Percentiles rank a stretch among this genome's conserved stretches.
Conservation (phyloP, 1,140 invertebrate genomes). For the Drosophila aff. region DNA sequence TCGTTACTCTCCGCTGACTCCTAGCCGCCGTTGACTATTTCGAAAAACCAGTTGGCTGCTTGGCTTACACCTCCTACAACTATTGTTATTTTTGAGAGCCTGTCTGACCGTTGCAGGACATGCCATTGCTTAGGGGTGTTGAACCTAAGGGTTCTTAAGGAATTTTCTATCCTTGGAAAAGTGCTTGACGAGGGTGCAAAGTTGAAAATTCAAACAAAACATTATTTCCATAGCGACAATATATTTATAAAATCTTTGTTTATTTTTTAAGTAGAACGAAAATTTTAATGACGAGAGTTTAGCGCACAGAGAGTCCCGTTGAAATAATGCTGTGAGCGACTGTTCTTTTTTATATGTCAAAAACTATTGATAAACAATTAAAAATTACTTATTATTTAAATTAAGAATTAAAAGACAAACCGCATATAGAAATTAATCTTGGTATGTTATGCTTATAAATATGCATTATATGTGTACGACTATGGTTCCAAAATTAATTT, state of each 20-base stretch:
- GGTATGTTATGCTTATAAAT: no score
- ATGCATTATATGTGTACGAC: no score
- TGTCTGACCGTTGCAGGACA: slow-evolving; percentile 11
- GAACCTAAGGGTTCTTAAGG: slow-evolving; percentile 7
- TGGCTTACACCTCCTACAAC: slow-evolving; percentile 26
- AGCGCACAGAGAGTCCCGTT: no score
- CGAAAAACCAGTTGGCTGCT: slow-evolving; percentile 51
- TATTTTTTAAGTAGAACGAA: no score
- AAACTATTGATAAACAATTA: no score
- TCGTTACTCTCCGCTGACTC: slow-evolving; percentile 25
- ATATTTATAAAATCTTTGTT: not conserved
- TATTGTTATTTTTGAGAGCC: slow-evolving; percentile 8
- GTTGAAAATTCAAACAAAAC: not conserved
- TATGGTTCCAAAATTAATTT: no score
- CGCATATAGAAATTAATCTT: no score
- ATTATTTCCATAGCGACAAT: slow-evolving; percentile 15
- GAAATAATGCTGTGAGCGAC: no score
- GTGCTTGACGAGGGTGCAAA: not conserved
- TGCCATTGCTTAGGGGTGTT: slow-evolving; percentile 10
- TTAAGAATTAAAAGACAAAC: no score
- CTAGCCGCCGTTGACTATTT: slow-evolving; percentile 42
- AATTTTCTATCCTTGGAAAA: not conserved
- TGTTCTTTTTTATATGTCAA: no score
- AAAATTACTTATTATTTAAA: no score
- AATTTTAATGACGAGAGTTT: no score